These are phyloP conservation scores for Morpho deidamia DNA, from an alignment of 2,888 invertebrate species.

Conservation along the genomic window DNA sequence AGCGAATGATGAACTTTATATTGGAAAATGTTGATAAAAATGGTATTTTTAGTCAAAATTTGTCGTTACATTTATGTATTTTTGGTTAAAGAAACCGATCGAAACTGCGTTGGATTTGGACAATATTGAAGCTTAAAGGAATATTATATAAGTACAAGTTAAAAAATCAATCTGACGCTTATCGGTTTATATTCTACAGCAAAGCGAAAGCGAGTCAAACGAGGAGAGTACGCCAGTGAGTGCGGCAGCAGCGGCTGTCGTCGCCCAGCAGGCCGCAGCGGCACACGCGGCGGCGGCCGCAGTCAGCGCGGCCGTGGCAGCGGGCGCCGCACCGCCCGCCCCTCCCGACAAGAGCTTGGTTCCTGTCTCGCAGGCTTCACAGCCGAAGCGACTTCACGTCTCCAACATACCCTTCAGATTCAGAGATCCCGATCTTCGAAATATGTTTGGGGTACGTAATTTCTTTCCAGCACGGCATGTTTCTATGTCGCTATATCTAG, in stretches of 20 bases:
- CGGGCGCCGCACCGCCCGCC: constrained; percentile 48
- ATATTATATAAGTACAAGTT: too few species aligned
- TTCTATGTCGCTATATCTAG: constrained; percentile 15
- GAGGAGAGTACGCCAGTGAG: constrained; percentile 76
- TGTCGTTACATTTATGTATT: too few species aligned
- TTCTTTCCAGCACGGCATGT: constrained; percentile 28
- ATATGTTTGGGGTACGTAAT: constrained; percentile 97
- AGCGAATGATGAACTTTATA: too few species aligned
- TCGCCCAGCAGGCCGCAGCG: constrained; percentile 71
- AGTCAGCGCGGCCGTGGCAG: constrained; percentile 48
- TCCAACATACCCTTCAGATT: constrained; percentile 99
- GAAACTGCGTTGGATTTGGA: too few species aligned
- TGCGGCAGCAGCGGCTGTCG: constrained; percentile 60
- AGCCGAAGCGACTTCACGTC: constrained; percentile 98
- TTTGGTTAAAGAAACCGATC: too few species aligned
- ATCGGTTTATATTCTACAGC: constrained; percentile 33
- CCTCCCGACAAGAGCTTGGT: constrained; percentile 73
- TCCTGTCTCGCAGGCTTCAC: constrained; percentile 72
- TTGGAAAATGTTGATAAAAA: too few species aligned
- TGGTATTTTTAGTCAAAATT: too few species aligned
- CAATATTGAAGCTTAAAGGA: too few species aligned
- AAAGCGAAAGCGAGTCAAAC: constrained; percentile 72
- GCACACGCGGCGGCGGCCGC: constrained; percentile 68
- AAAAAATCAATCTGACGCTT: too few species aligned
- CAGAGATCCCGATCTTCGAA: constrained; percentile 98